Evolutionary conservation across 2,888 invertebrate genomes (phyloP).

Genomic region (Plusia festucae): DNA sequence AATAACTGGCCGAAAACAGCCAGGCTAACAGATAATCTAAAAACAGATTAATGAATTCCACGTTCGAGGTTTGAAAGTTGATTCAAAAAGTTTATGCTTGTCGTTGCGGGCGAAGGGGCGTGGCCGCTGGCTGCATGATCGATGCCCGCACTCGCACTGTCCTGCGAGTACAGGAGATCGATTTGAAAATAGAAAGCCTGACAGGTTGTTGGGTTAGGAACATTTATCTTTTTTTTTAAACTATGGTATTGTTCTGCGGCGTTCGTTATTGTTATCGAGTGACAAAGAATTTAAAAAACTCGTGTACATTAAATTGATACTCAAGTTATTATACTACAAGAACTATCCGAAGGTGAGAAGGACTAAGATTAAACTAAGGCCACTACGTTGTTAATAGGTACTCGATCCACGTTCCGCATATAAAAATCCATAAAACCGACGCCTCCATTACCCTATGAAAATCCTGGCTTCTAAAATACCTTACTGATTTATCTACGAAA

Average conservation of each 20-base stretch:
- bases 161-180: slow-evolving; percentile 53
- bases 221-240: slow-evolving; percentile 14
- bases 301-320: no score
- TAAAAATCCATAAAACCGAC: no score
- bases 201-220: slow-evolving; percentile 54
- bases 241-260: slow-evolving; percentile 17
- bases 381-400: no score
- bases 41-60: slow-evolving; percentile 62
- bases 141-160: slow-evolving; percentile 69
- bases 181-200: slow-evolving; percentile 61
- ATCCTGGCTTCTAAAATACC: no score
- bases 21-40: slow-evolving; percentile 47
- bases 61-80: slow-evolving; percentile 55
- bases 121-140: slow-evolving; percentile 84
- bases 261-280: not conserved
- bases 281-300: not conserved
- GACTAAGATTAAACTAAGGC: no score
- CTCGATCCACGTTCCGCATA: no score
- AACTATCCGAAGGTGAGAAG: no score
- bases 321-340: no score
- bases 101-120: slow-evolving; percentile 62
- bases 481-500: no score
- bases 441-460: no score
- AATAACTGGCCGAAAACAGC: slow-evolving; percentile 6
- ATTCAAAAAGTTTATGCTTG: slow-evolving; percentile 72